Base-by-base conservation (phyloP, 2,113 vertebrate species). In the Lophura nycthemera region DNA sequence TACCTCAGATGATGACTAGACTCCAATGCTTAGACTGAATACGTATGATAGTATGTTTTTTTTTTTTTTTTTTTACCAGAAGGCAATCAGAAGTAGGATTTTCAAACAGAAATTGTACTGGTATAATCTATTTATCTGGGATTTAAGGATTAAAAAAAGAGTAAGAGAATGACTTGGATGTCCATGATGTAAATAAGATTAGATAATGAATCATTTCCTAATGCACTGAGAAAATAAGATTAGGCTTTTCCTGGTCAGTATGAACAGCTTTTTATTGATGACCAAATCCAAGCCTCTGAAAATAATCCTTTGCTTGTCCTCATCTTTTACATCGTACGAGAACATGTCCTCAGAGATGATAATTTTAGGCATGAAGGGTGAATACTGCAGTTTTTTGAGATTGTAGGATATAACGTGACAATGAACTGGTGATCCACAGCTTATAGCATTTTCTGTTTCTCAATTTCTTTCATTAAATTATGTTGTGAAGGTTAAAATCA, bases 201-300 rank as follows among this genome's bases (percentile, higher is more conserved):
- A 96, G 88, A 95, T 97, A 96, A 95, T 95, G 91, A 96, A 95
- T 96, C 43, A 92, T 91, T 95, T 97, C 89, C 95, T 97, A 92
- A 93, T 96, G 88, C 4, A 0, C 16, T 90, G 76, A 94, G 95
- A 91, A 96, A 97, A 96, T 91, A 97, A 93, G 96, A 95, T 97
- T 95, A 95, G 83, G 21, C 71, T 83, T 80, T 71, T 94, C 79
- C 65, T 88, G 83, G 73, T 95, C 93, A 95, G n/a, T 57, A 90
- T 95, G 92, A 96, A 83, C 54, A 82, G 77, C 47, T 94, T 93
- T 95, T 81, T 66, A 59, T 66, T 91, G 93, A 78, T 86, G 82
- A 86, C 89, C 88, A 81, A 72, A 95, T 92, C 47, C 72, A 78
- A 60, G 57, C 70, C 63, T 50, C 76, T 86, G 76, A 91, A 94